Base-by-base conservation (phyloP, 2,888 invertebrate genomes). In the Synergus umbraculus region DNA sequence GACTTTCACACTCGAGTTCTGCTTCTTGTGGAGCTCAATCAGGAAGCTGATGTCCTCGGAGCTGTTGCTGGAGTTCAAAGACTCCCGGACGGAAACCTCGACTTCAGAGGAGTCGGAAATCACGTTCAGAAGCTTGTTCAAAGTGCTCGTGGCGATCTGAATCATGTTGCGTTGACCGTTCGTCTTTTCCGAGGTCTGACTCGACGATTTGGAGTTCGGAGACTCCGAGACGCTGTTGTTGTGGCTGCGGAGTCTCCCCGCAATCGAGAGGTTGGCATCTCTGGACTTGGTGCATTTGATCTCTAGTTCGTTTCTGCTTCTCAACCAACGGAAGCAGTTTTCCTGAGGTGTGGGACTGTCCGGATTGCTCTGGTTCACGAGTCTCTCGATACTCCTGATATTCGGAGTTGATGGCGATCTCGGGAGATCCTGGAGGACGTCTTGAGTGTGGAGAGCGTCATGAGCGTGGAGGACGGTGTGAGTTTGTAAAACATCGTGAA, bases 41-140 rank as follows among this genome's bases (percentile, higher is more conserved):
- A 90, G 91, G 78, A 92, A 92, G 79, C 92, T 92, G 49, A 92
- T 92, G 78, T 92, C 92, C 69, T 92, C 92, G 0, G 85, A 86
- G 76, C 91, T 90, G 4, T 84, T 85, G 64, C 90, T 90, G n/a
- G 76, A 85, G 82, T 87, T 89, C 15, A 87, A 87, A 8, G 91
- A 88, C 81, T 92, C 92, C 78, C 92, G 92, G 0, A 92, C 92
- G 0, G 90, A 90, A 5, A 92, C 91, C 60, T 91, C 90, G 63
- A 91, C 90, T 49, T 89, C 90, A 8, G 89, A 87, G 0, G 91
- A 90, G 54, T 88, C 88, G 0, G 91, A 89, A 2, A 92, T 87
- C 4, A 89, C 90, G 2, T 88, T 90, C 0, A 92, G 85, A 15
- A 92, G 89, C 84, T 92, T 92, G 80, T 92, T 91, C 41, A 92